phyloP scores from a whole-genome alignment of 2,888 invertebrate species.

The Himalopsyche tibetana region DNA sequence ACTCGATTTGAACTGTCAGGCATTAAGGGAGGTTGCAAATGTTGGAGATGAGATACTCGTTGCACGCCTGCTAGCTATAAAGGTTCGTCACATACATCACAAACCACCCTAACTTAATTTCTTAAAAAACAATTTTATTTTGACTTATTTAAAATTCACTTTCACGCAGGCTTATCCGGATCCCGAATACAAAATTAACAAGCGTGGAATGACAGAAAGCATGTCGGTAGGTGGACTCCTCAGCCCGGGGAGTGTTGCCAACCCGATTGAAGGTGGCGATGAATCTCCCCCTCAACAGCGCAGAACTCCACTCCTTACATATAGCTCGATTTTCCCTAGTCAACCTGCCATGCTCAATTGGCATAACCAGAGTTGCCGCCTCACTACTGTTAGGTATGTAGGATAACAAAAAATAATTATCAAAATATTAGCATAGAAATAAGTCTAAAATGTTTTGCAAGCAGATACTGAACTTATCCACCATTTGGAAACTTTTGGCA shows the following conservation, averaged over 20 bases:
- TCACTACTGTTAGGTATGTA: slow-evolving; percentile 81
- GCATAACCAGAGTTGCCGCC: slow-evolving; percentile 87
- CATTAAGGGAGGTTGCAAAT: slow-evolving; percentile 85
- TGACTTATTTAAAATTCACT: too few species aligned
- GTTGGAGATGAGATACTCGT: slow-evolving; percentile 86
- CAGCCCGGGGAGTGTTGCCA: slow-evolving; percentile 70
- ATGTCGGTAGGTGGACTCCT: slow-evolving; percentile 69
- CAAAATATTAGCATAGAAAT: background rate
- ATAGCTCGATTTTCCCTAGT: slow-evolving; percentile 88
- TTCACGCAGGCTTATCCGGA: slow-evolving; percentile 86
- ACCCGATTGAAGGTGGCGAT: slow-evolving; percentile 78
- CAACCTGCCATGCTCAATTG: slow-evolving; percentile 94
- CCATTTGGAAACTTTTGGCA: background rate
- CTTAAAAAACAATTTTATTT: background rate
- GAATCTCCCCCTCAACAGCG: slow-evolving; percentile 78
- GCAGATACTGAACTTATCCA: background rate
- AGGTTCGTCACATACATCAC: slow-evolving; percentile 72
- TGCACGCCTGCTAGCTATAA: slow-evolving; percentile 89
- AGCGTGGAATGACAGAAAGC: slow-evolving; percentile 85
- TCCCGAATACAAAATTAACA: slow-evolving; percentile 94
- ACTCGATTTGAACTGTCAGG: slow-evolving; percentile 90
- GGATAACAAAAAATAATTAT: background rate
- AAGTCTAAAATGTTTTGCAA: background rate
- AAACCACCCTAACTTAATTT: background rate
- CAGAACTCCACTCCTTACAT: slow-evolving; percentile 77